Evolutionary conservation across 2,797 vertebrate species (phyloP), one percentile per base, ranked within the genome.

Genomic region (Acanthurus lineatus): DNA sequence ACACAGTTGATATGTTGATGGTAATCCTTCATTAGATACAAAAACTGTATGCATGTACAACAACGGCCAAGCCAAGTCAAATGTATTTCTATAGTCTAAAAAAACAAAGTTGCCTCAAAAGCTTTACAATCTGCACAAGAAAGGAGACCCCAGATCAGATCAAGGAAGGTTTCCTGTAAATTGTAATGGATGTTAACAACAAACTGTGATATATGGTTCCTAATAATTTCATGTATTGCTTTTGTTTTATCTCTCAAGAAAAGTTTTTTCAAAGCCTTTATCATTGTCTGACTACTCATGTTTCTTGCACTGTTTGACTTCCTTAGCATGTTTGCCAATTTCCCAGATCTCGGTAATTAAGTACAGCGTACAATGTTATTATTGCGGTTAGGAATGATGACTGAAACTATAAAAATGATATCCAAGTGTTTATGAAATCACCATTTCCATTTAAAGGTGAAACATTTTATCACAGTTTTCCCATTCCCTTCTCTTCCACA

Each of bases 401-500:
- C 32, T 8, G 7, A 5, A 22, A 60, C 22, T 15, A 22, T 4
- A 49, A 53, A 73, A 54, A 25, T 22, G 61, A 53, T 4, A 58
- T 44, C 25, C 9, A 28, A 42, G 58, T 72, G 32, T 32, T 68
- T 38, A 47, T 77, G 16, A 49, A 64, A 72, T 69, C 17, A 45
- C n/a, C 6, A 44, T 65, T 77, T 65, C 20, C 70, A 38, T 84
- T 89, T 76, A 76, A 75, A 68, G 68, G 19, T 77, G 68, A 73
- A 72, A 64, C 8, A 1, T 22, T 20, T 40, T 58, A 5, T 52
- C 10, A 52, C 10, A 52, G 0, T 44, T 35, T 52, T 62, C 25
- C 45, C 32, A 7, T 69, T 49, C 16, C 45, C 7, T 20, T 75
- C 20, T 62, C n/a, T 67, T 79, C 38, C 40, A 20, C 40, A 42